A percentile compares a stretch with the other conserved stretches of the same genome.
These are phyloP conservation scores for Pachyrhynchus sulphureomaculatus DNA, from an alignment of 1,140 invertebrate genomes.

Conservation along the genomic window DNA sequence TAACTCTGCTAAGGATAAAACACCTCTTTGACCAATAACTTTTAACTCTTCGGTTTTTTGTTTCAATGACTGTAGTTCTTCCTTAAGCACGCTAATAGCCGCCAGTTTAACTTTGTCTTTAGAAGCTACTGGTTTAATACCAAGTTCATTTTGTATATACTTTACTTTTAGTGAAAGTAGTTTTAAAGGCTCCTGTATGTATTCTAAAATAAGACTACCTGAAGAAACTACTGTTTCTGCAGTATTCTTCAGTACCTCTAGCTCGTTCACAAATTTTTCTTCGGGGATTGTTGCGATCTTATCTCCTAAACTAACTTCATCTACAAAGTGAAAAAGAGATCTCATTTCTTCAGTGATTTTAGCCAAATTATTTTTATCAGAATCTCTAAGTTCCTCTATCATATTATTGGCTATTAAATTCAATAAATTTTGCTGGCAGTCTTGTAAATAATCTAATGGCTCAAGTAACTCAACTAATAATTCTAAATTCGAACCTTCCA, in stretches of 20 bases:
- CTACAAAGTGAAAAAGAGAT: conserved; percentile 18
- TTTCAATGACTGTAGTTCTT: neutral
- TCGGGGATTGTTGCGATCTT: neutral
- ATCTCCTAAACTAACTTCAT: conserved; percentile 1
- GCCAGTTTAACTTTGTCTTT: no score
- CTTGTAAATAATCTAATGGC: conserved; percentile 22
- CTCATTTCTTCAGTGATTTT: conserved; percentile 10
- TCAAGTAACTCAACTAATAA: conserved; percentile 11
- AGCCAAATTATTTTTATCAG: neutral
- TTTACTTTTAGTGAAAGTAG: conserved; percentile 30
- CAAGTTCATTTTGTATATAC: conserved; percentile 6
- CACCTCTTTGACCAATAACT: neutral
- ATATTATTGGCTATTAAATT: conserved; percentile 11
- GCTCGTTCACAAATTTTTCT: neutral
- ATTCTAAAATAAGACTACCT: conserved; percentile 13
- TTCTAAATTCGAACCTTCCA: neutral
- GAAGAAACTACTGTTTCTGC: neutral
- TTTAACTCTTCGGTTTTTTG: neutral
- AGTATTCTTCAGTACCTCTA: neutral
- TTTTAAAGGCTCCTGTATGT: conserved; percentile 35
- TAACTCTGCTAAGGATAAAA: neutral
- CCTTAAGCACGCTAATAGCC: no score
- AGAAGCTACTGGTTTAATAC: no score
- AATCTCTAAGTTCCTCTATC: conserved; percentile 5
- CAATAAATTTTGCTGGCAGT: conserved; percentile 20